These are phyloP conservation scores for Platypus cylindrus DNA, from an alignment of 2,888 invertebrate species.

Conservation along the genomic window DNA sequence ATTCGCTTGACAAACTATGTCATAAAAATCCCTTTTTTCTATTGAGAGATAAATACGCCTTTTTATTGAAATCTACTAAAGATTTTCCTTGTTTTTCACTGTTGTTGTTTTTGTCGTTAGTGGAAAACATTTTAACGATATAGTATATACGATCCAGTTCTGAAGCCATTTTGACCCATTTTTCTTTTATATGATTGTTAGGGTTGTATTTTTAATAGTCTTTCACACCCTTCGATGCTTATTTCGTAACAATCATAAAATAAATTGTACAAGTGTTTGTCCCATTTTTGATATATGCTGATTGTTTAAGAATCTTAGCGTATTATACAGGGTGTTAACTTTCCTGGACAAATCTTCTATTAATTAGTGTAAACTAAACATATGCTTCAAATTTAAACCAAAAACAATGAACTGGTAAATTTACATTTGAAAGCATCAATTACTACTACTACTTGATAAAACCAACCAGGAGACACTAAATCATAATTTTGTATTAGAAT, in stretches of 20 bases:
- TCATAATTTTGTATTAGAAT: no score
- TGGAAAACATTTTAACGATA: slow-evolving; percentile 13
- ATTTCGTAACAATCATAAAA: slow-evolving; percentile 12
- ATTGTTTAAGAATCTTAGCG: no score
- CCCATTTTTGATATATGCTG: no score
- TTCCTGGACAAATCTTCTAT: no score
- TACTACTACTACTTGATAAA: no score
- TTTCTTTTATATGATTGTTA: slow-evolving; percentile 13
- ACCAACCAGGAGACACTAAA: no score
- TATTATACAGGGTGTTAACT: no score
- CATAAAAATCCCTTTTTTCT: slow-evolving; percentile 13
- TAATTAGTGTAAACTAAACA: no score
- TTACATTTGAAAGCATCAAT: no score
- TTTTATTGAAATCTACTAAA: slow-evolving; percentile 16
- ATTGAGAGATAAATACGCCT: slow-evolving; percentile 10
- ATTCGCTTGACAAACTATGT: slow-evolving; percentile 13
- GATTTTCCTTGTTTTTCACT: slow-evolving; percentile 14
- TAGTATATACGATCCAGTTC: no score
- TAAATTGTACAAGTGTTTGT: slow-evolving; percentile 5
- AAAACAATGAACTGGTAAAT: no score
- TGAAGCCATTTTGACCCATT: slow-evolving; percentile 10
- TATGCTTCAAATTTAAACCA: no score
- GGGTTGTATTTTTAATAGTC: slow-evolving; percentile 13
- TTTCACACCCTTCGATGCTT: slow-evolving; percentile 10
- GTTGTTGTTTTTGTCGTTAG: slow-evolving; percentile 11